Evolutionary conservation across 2,797 vertebrate species (phyloP).

Genomic region (Pangasius krempfi): DNA sequence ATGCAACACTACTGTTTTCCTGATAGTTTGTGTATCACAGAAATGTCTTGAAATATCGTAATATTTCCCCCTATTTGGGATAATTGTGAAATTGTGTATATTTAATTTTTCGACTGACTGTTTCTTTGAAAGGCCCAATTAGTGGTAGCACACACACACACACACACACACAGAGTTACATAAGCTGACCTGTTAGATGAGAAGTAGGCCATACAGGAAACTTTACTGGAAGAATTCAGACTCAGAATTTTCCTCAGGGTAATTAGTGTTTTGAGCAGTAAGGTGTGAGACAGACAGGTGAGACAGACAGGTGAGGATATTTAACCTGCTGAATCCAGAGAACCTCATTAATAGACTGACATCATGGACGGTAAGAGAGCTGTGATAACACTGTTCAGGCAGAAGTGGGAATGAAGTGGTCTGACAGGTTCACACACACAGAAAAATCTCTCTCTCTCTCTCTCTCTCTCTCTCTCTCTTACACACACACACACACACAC

Average conservation of each 20-base stretch:
- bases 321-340: not conserved
- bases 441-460: not conserved
- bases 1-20: not conserved
- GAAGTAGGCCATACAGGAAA: not conserved
- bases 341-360: not conserved
- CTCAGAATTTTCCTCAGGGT: not conserved
- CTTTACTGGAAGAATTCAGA: not conserved
- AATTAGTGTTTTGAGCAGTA: not conserved
- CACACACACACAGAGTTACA: not conserved
- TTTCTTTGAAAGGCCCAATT: not conserved
- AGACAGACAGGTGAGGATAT: not conserved
- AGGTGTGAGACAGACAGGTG: not conserved
- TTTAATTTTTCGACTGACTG: not conserved
- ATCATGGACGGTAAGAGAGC: not conserved
- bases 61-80: not conserved
- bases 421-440: conserved; percentile 2
- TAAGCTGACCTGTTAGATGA: not conserved
- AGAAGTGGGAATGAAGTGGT: not conserved
- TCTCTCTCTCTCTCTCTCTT: not conserved
- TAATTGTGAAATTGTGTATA: not conserved
- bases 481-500: not conserved
- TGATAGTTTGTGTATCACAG: not conserved
- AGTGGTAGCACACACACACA: not conserved
- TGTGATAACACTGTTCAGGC: conserved; percentile 15
- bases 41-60: not conserved